Conservation (phyloP, 2,888 invertebrate species). For the Dicyrtoma fusca region DNA sequence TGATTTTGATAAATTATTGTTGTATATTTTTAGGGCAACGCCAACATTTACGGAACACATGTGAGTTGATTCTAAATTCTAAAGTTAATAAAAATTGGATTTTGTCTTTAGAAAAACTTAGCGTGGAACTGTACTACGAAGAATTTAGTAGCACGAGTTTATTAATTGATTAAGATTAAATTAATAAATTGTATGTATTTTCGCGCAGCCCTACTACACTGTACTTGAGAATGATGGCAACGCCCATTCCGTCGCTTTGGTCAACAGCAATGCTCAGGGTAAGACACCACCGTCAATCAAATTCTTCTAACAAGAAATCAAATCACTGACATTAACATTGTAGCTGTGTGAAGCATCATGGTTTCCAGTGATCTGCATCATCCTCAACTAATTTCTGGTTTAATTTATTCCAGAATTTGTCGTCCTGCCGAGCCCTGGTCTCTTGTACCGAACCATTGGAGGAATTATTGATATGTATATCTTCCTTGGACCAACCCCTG, state of each 20-base stretch:
- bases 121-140: too few relatives aligned
- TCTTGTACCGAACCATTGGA: conserved; percentile 80
- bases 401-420: conserved; percentile 68
- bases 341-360: conserved; percentile 60
- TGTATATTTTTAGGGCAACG: conserved; percentile 20
- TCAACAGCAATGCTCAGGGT: conserved; percentile 89
- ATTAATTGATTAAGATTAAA: too few relatives aligned
- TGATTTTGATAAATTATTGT: too few relatives aligned
- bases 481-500: conserved; percentile 75
- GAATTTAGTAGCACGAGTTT: too few relatives aligned
- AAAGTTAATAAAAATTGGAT: too few relatives aligned
- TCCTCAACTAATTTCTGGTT: conserved; percentile 64
- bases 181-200: background rate
- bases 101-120: too few relatives aligned
- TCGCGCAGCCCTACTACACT: conserved; percentile 74
- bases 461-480: conserved; percentile 80
- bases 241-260: conserved; percentile 74
- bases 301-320: background rate
- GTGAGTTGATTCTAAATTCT: too few relatives aligned
- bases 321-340: conserved; percentile 72
- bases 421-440: conserved; percentile 71
- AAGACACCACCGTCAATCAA: conserved; percentile 57
- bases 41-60: conserved; percentile 73
- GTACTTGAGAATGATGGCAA: conserved; percentile 71
- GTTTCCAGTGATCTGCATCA: conserved; percentile 72